Evolutionary conservation across 2,888 invertebrate genomes (phyloP).

Genomic region (Toxonevra muliebris): DNA sequence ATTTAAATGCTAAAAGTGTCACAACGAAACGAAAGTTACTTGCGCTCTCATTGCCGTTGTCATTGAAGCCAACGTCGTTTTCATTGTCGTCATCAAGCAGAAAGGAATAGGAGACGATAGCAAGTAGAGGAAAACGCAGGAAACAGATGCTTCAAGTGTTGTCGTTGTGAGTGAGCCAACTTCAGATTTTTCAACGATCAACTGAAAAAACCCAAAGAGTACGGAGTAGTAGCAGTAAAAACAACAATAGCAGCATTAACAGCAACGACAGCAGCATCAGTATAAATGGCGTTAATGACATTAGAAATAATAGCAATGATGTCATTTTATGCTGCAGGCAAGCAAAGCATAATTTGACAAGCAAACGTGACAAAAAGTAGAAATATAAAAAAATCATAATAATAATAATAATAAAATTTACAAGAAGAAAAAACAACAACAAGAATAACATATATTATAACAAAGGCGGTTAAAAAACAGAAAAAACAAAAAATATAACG

Average conservation of each 20-base stretch:
- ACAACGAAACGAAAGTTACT: too few relatives aligned
- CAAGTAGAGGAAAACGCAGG: too few relatives aligned
- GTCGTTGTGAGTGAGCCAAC: too few relatives aligned
- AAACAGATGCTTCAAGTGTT: too few relatives aligned
- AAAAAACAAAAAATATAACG: background rate
- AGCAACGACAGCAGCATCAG: background rate
- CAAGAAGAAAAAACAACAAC: background rate
- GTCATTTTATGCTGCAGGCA: conserved; percentile 12
- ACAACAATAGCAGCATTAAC: conserved; percentile 11
- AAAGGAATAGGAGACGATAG: too few relatives aligned
- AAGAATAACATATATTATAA: background rate
- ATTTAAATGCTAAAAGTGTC: conserved; percentile 29
- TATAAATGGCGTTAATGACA: conserved; percentile 19
- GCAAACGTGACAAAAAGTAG: background rate
- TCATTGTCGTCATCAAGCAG: background rate
- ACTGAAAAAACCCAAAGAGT: background rate
- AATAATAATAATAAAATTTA: background rate
- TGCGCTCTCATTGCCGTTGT: too few relatives aligned
- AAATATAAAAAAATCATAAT: background rate
- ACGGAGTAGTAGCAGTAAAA: background rate
- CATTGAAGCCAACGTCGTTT: background rate
- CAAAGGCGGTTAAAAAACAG: background rate
- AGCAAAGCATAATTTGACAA: conserved; percentile 9
- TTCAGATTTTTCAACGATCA: background rate
- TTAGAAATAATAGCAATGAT: conserved; percentile 15